Percentiles rank a stretch among this genome's conserved stretches.
Evolutionary conservation across 2,113 vertebrate genomes (phyloP).

Genomic region (Lepisosteus osseus): DNA sequence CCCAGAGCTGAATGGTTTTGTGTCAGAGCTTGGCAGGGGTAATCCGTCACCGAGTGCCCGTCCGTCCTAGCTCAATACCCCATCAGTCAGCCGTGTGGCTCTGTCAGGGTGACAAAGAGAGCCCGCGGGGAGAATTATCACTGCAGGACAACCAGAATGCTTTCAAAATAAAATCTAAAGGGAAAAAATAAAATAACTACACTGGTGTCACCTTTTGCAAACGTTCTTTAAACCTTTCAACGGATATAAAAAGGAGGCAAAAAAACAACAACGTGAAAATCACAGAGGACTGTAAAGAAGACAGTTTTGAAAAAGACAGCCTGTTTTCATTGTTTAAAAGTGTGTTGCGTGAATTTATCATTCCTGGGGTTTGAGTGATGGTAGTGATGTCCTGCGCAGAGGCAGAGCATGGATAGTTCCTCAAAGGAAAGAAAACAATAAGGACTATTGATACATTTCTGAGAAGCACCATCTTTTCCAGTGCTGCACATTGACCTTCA

Average conservation of each 20-base stretch:
- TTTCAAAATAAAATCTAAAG: neutral
- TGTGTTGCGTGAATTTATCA: neutral
- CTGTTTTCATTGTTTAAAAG: constrained; percentile 12
- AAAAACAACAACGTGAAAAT: neutral
- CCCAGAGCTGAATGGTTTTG: constrained; percentile 46
- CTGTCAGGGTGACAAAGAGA: constrained; percentile 44
- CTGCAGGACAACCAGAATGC: constrained; percentile 28
- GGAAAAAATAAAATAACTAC: constrained; percentile 21
- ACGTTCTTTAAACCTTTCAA: constrained; percentile 14
- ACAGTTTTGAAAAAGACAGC: neutral
- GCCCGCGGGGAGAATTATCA: constrained; percentile 27
- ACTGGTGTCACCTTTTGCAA: constrained; percentile 17
- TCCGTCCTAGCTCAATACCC: constrained; percentile 43
- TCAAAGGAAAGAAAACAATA: too few species aligned
- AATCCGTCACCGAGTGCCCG: constrained; percentile 50
- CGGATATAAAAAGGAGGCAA: neutral
- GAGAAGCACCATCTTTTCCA: too few species aligned
- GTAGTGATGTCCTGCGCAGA: neutral
- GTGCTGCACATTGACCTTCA: too few species aligned
- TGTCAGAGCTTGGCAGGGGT: constrained; percentile 45
- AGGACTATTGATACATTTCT: too few species aligned
- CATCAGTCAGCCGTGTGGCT: constrained; percentile 51
- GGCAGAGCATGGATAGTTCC: neutral
- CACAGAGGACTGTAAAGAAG: neutral
- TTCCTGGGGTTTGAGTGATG: constrained; percentile 6